phyloP scores from a whole-genome alignment of 2,888 invertebrate species.

The Andrena praecox region DNA sequence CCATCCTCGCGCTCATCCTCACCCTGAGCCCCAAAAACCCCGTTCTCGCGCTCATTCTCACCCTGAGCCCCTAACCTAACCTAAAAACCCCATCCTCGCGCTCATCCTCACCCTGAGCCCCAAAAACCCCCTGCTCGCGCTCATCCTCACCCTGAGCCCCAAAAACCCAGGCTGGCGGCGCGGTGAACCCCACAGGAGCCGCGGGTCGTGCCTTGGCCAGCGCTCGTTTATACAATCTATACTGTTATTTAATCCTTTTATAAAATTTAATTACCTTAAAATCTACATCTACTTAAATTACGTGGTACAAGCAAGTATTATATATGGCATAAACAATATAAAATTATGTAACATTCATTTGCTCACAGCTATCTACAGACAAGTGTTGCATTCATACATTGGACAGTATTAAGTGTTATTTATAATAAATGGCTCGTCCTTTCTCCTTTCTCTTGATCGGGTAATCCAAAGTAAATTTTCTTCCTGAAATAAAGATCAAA shows the following conservation, averaged over 20 bases:
- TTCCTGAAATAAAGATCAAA: conserved; percentile 68
- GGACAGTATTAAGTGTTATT: conserved; percentile 28
- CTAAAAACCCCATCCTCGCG: no score
- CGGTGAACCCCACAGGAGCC: no score
- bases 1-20: no score
- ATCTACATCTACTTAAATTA: conserved; percentile 3
- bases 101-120: no score
- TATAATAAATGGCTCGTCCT: conserved; percentile 27
- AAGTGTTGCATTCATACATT: not conserved
- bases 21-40: no score
- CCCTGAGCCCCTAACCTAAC: no score
- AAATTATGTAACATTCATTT: conserved; percentile 20
- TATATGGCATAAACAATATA: conserved; percentile 6
- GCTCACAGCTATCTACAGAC: conserved; percentile 40
- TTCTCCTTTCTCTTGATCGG: conserved; percentile 66
- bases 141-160: no score
- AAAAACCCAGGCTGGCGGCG: no score
- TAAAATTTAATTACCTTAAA: conserved; percentile 6
- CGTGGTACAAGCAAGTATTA: not conserved
- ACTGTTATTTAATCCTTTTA: not conserved
- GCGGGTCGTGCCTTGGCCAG: no score
- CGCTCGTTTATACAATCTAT: not conserved
- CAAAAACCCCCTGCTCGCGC: no score
- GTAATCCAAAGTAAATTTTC: conserved; percentile 79
- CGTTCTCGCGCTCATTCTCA: no score